Conservation (phyloP, 2,797 vertebrate species). For the Australoheros facetus region DNA sequence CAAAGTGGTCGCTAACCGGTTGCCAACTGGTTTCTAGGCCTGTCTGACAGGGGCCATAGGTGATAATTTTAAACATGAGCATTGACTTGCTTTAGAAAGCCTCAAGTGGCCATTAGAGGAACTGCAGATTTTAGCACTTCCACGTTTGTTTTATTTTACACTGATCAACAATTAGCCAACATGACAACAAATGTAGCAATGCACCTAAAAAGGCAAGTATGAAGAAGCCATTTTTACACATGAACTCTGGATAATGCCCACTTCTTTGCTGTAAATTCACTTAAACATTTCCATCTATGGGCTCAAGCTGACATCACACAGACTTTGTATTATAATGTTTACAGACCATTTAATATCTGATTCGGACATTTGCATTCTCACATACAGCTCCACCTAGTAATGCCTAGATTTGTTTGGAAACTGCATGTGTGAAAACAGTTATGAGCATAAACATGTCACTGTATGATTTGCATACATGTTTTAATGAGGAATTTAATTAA, state of each 20-base stretch:
- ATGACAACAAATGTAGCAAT: neutral
- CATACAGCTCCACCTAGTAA: neutral
- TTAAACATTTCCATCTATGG: neutral
- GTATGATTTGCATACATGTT: neutral
- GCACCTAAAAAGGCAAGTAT: neutral
- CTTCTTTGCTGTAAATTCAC: neutral
- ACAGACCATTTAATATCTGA: neutral
- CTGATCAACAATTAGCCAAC: too few species aligned
- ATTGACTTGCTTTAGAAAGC: too few species aligned
- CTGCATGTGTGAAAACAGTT: neutral
- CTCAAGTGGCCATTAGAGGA: too few species aligned
- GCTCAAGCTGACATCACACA: neutral
- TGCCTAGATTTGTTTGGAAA: neutral
- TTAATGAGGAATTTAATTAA: neutral
- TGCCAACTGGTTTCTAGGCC: too few species aligned
- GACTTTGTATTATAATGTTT: neutral
- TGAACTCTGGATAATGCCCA: neutral
- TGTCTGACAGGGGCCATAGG: too few species aligned
- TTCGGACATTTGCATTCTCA: neutral
- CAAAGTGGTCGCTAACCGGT: too few species aligned
- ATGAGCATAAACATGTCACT: neutral
- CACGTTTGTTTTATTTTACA: too few species aligned
- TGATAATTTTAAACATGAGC: too few species aligned
- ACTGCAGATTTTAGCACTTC: too few species aligned
- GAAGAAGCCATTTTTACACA: neutral